Base-by-base conservation (phyloP, 2,888 invertebrate genomes). In the Aporophyla lueneburgensis region DNA sequence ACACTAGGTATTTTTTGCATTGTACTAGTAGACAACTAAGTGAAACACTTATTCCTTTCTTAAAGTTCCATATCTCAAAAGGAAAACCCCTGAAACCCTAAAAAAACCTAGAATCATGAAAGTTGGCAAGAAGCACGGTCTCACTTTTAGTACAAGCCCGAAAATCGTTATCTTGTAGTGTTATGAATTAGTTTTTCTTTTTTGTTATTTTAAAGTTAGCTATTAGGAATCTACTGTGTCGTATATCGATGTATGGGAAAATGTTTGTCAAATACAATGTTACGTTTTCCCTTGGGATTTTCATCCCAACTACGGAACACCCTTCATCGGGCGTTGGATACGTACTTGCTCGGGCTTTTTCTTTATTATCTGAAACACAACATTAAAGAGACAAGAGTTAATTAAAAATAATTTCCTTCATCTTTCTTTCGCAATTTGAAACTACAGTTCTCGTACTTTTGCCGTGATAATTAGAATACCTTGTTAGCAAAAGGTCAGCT, bases 401-500 rank as follows among this genome's bases (percentile, higher is more conserved):
- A 79, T 79, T 74, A 74, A 58, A 62, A 46, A 1, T 14, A n/a
- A 4, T 53, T 27, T 70, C 24, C 21, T 63, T 10, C 3, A 56
- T 78, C 78, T 81, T 78, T 49, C n/a, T n/a, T 5, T 68, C 0
- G 54, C 33, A 51, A 78, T 71, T 6, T 53, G 43, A 56, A 81
- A 12, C 27, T 62, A 33, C 24, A 68, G 66, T 5, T n/a, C 56
- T 53, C 51, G 10, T 53, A 40, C 40, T 61, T 71, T 65, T 33
- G 5, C 5, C 51, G 33, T n/a, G 2, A 21, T 12, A 61, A 74
- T 73, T 62, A 62, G 54, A 75, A 56, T 53, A 81, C 69, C 53
- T 9, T 40, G 71, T 72, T 72, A 69, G 46, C 46, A n/a, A 80
- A 80, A 76, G 65, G 81, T 49, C 27, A n/a, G 10, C 61, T 66